Conservation (phyloP, 2,113 vertebrate species). For the Capreolus pygargus region DNA sequence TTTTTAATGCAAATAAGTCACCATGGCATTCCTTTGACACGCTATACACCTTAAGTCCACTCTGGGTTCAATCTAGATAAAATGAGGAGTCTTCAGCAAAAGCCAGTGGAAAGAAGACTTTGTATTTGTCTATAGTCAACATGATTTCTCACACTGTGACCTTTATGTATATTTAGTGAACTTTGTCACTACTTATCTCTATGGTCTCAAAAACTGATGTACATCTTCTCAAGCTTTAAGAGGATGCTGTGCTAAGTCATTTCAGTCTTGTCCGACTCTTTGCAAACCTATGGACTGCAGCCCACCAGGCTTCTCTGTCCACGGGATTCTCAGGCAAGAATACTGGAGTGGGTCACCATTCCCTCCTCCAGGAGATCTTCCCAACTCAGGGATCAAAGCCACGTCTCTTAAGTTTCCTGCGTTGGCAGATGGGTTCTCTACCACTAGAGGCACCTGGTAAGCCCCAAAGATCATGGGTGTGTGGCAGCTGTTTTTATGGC, state of each 20-base stretch:
- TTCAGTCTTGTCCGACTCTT: background rate
- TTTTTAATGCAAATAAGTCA: background rate
- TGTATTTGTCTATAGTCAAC: background rate
- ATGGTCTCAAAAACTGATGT: background rate
- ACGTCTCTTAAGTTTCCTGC: background rate
- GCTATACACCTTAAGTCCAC: background rate
- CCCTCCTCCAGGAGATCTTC: background rate
- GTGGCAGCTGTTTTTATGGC: background rate
- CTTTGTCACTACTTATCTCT: background rate
- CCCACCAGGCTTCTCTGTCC: background rate
- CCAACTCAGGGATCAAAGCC: background rate
- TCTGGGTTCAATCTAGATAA: background rate
- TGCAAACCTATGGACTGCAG: background rate
- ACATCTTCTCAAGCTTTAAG: background rate
- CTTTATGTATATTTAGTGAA: background rate
- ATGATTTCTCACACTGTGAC: background rate
- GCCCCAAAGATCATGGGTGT: background rate
- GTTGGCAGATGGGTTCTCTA: background rate
- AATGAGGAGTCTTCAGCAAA: background rate
- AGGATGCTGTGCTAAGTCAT: background rate
- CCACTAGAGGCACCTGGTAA: background rate
- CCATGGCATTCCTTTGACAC: background rate
- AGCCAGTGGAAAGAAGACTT: background rate
- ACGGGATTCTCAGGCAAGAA: background rate
- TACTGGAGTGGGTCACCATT: background rate